Evolutionary conservation across 2,113 vertebrate genomes (phyloP), one percentile per base, ranked within the genome.

Genomic region (Pycnonotus jocosus): DNA sequence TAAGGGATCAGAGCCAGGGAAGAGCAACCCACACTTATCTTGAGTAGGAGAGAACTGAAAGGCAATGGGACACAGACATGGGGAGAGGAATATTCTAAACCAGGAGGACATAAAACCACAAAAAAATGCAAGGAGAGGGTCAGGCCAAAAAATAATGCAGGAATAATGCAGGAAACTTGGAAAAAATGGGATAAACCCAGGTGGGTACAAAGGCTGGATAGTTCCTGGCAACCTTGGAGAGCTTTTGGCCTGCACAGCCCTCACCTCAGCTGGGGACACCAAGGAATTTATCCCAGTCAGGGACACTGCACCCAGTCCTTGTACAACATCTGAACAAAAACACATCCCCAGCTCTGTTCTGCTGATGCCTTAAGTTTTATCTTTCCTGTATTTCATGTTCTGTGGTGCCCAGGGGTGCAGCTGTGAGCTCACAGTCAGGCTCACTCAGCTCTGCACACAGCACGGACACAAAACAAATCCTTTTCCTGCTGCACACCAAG

Each of bases 231-330:
- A 4, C 4, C 27, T 15, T 2, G 6, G 56, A 51, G 25, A 57
- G n/a, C 13, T 38, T 50, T 22, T 0, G 1, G 38, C 58, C 44
- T 0, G 0, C 7, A 21, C 0, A 0, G 62, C 30, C 35, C 37
- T 70, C 6, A 1, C 40, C 79, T 53, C 11, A 25, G 44, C 10
- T 4, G 7, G 42, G 37, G 33, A 3, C 53, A 22, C 15, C 35
- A 2, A 11, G 22, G 37, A 28, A 31, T 21, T 50, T 4, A 42
- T 7, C 37, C 48, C 28, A 15, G 7, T 0, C n/a, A 70, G n/a
- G 58, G 74, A n/a, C 1, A 3, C 31, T 15, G 31, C 44, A 38
- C 15, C 12, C 51, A 15, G 3, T 2, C n/a, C 38, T 31, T 4
- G 6, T 28, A 40, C 31, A 40, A 2, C 0, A 22, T 2, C 50